Percentiles rank a stretch among this genome's conserved stretches.
phyloP scores from a whole-genome alignment of 2,797 vertebrate species.

The Scyliorhinus canicula region DNA sequence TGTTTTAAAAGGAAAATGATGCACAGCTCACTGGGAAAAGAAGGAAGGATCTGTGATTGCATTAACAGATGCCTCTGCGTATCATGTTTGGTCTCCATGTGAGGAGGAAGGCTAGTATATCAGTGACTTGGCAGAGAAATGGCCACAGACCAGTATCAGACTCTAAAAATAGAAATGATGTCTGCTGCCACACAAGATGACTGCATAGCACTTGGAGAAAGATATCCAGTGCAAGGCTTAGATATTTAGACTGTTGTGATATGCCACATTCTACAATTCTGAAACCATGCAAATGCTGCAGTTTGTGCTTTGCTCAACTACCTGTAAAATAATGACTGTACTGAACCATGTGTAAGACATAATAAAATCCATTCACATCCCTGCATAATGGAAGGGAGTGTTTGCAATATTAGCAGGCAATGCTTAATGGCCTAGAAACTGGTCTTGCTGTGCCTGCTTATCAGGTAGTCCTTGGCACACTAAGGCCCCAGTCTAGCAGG shows the following conservation, averaged over 20 bases:
- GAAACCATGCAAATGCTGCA: neutral
- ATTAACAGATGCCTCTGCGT: conserved; percentile 14
- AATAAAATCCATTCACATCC: neutral
- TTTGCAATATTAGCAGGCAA: neutral
- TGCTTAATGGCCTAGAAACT: neutral
- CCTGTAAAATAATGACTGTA: neutral
- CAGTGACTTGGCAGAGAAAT: conserved; percentile 21
- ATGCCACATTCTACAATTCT: neutral
- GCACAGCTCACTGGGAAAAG: neutral
- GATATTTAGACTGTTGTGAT: neutral
- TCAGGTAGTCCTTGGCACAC: neutral
- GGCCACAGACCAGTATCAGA: neutral
- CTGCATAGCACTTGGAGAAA: conserved; percentile 1
- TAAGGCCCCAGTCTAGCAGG: neutral
- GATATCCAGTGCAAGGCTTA: neutral
- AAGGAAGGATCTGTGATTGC: conserved; percentile 4
- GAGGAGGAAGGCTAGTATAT: conserved; percentile 17
- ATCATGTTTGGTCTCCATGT: conserved; percentile 29
- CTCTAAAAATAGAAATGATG: conserved; percentile 36
- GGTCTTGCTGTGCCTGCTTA: no score
- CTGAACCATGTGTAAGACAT: neutral
- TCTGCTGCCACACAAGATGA: conserved; percentile 7
- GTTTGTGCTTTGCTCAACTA: neutral
- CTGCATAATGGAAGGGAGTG: neutral
- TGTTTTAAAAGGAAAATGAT: neutral